These are phyloP conservation scores for Urocitellus parryii DNA, from an alignment of 2,113 vertebrate species.

Conservation along the genomic window DNA sequence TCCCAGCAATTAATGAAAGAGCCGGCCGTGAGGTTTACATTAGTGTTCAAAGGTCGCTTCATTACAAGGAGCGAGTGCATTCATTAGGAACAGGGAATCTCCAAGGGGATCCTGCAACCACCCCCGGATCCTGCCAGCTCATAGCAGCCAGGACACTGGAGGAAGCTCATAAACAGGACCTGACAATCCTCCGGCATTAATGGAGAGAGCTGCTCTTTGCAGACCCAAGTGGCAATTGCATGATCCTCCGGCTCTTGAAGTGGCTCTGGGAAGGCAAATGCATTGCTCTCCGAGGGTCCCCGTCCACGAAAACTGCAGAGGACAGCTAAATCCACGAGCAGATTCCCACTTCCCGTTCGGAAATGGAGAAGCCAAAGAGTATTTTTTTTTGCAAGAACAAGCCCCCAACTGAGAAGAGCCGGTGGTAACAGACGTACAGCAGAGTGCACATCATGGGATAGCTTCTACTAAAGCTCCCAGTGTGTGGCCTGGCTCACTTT, in stretches of 20 bases:
- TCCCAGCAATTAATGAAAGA: constrained; percentile 77
- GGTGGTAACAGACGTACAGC: neutral
- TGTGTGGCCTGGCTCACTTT: neutral
- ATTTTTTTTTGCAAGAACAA: neutral
- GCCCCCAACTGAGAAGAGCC: neutral
- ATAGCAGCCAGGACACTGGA: neutral
- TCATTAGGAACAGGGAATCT: constrained; percentile 28
- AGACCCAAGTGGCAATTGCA: neutral
- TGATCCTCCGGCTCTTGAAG: too few relatives aligned
- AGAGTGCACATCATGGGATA: rapidly evolving
- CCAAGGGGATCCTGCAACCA: neutral
- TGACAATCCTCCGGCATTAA: rapidly evolving
- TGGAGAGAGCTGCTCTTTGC: too few relatives aligned
- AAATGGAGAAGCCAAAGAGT: neutral
- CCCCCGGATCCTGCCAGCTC: neutral
- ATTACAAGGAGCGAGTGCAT: constrained; percentile 15
- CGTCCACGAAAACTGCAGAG: neutral
- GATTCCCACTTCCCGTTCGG: neutral
- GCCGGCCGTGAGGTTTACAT: constrained; percentile 36
- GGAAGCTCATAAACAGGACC: neutral
- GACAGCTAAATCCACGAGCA: neutral
- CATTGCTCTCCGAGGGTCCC: too few relatives aligned
- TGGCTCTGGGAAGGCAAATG: too few relatives aligned
- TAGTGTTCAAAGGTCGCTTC: constrained; percentile 51
- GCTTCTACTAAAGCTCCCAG: too few relatives aligned